phyloP scores from a whole-genome alignment of 2,113 vertebrate genomes.

The Pluvianellus socialis region DNA sequence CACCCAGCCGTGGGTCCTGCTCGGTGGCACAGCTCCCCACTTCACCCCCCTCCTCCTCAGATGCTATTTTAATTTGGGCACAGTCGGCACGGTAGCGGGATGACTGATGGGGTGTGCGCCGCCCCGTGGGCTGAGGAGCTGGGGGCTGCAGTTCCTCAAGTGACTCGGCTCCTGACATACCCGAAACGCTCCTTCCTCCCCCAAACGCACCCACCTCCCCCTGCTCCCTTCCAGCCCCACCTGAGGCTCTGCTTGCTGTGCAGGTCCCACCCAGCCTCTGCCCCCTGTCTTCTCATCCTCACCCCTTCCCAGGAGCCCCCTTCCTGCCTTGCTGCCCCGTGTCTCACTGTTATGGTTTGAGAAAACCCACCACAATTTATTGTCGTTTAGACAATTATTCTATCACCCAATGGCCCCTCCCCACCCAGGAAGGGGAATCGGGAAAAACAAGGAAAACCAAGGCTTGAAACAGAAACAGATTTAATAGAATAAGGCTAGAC shows the following conservation, averaged over 20 bases:
- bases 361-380: not conserved
- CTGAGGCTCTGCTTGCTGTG: not conserved
- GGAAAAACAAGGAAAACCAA: too few relatives aligned
- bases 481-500: too few relatives aligned
- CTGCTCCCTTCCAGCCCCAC: not conserved
- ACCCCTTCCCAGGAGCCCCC: too few relatives aligned
- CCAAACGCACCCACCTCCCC: fast-evolving
- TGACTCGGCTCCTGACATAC: not conserved
- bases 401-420: too few relatives aligned
- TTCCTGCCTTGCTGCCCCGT: not conserved
- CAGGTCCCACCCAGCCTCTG: not conserved
- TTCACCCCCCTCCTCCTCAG: not conserved
- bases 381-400: too few relatives aligned
- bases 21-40: fast-evolving
- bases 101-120: not conserved
- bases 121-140: not conserved
- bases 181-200: fast-evolving
- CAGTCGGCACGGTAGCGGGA: not conserved
- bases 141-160: not conserved
- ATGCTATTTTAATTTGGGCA: not conserved
- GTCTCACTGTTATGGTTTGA: not conserved
- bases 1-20: not conserved
- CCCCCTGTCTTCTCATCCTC: not conserved
- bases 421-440: too few relatives aligned
- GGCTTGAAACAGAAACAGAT: too few relatives aligned